Base-by-base conservation (phyloP, 2,888 invertebrate species). In the Thalpophila matura region DNA sequence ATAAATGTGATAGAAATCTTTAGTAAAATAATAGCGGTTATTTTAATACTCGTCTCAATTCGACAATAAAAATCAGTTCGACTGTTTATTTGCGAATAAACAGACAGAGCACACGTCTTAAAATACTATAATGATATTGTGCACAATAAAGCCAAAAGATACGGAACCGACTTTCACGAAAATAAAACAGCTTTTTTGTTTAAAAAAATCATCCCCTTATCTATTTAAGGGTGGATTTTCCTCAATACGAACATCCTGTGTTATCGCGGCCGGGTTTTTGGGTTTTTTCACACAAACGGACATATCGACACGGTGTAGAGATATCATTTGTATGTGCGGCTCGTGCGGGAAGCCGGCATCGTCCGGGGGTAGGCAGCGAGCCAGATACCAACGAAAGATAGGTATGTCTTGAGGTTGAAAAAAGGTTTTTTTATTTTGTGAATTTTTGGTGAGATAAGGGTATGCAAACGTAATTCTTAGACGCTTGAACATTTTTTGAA, bases 261-360 rank as follows among this genome's bases (percentile, higher is more conserved):
- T 72, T 72, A 72, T 72, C 71, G 31, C 27, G 40, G 38, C 3
- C 20, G 49, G 74, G 24, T 47, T 65, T 38, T 16, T 9, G 47
- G 66, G 18, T 42, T 47, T 72, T 56, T 71, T 68, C 55, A 57
- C 56, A 49, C 74, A 73, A 38, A 69, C 67, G 53, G 74, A 69
- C 69, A 69, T 73, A 69, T 69, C 67, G 69, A 69, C 69, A 58
- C 53, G 49, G 73, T 16, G 31, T 20, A 51, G 31, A 16, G 68
- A 73, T 69, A 73, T 69, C 69, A 69, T 69, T 73, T 73, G 74
- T 73, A 69, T 65, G 58, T 58, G 53, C 18, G 37, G 16, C 33
- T 43, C 67, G 51, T 29, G 26, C 10, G 49, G 54, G 38, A 24
- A 27, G 3, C n/a, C n/a, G 27, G 3, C 12, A 12, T 5, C n/a